A percentile compares a stretch with the other conserved stretches of the same genome.
Evolutionary conservation across 1,140 invertebrate genomes (phyloP).

Genomic region (Drosophila jambulina): DNA sequence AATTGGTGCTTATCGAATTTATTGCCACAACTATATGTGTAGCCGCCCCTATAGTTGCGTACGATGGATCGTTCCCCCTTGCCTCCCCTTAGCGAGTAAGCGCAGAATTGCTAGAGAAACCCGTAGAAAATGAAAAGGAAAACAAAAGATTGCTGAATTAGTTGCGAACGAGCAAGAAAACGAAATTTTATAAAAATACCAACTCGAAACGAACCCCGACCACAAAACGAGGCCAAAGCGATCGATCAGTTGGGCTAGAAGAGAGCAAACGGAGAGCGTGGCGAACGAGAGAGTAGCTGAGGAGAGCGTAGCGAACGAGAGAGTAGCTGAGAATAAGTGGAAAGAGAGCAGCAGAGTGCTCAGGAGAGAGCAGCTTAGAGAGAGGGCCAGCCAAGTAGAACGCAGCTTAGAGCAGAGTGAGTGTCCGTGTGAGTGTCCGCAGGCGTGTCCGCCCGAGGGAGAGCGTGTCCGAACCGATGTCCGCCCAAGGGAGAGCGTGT

Average conservation of each 20-base stretch:
- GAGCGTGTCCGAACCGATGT: constrained; percentile 4
- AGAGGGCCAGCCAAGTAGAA: constrained; percentile 34
- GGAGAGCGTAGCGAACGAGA: neutral
- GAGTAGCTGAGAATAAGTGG: neutral
- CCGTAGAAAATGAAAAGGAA: constrained; percentile 32
- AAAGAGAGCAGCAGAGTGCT: neutral
- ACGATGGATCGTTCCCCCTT: constrained; percentile 28
- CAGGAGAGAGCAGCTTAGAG: neutral
- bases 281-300: neutral
- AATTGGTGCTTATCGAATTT: constrained; percentile 84
- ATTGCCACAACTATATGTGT: constrained; percentile 62
- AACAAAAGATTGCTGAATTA: constrained; percentile 79
- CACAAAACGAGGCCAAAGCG: constrained; percentile 45
- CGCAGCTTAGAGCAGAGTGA: constrained; percentile 39
- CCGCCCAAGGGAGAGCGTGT: neutral
- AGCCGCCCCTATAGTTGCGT: constrained; percentile 32
- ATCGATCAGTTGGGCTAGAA: constrained; percentile 37
- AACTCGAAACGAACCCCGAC: constrained; percentile 39
- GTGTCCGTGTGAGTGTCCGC: constrained; percentile 18
- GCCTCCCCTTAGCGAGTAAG: constrained; percentile 36
- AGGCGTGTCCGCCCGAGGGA: neutral
- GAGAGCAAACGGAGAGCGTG: neutral
- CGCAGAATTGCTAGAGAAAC: constrained; percentile 13
- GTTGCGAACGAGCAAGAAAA: constrained; percentile 63
- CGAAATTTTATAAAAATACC: constrained; percentile 62